Percentiles rank a stretch among this genome's conserved stretches.
phyloP scores from a whole-genome alignment of 2,113 vertebrate species.

The Collichthys lucidus region DNA sequence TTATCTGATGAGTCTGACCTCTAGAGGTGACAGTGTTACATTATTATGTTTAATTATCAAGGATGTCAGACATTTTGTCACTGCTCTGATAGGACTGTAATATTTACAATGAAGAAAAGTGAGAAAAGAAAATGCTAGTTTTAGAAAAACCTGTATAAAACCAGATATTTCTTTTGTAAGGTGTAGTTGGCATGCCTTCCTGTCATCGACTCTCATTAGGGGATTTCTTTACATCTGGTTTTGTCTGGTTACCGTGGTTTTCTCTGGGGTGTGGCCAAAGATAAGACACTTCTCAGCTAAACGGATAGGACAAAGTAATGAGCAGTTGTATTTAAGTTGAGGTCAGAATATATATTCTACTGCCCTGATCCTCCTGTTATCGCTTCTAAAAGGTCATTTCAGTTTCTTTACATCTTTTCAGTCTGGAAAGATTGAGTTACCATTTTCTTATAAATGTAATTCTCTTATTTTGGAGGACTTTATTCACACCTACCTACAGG shows the following conservation, averaged over 20 bases:
- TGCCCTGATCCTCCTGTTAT: constrained; percentile 55
- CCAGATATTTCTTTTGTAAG: too few relatives aligned
- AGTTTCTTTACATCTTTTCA: not conserved
- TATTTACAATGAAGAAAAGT: too few relatives aligned
- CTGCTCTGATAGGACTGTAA: too few relatives aligned
- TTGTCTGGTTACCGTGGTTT: constrained; percentile 68
- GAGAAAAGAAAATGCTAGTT: too few relatives aligned
- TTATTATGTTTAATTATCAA: too few relatives aligned
- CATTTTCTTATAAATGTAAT: not conserved
- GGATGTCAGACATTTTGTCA: not conserved
- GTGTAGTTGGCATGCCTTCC: not conserved
- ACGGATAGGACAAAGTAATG: not conserved
- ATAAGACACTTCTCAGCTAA: not conserved
- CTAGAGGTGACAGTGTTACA: too few relatives aligned
- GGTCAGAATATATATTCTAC: not conserved
- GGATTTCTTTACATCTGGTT: constrained; percentile 3
- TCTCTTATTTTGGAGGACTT: not conserved
- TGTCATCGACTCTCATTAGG: not conserved
- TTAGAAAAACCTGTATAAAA: not conserved
- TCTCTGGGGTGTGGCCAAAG: constrained; percentile 77
- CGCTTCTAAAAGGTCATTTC: constrained; percentile 73
- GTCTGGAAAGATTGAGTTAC: not conserved
- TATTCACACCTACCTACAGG: not conserved
- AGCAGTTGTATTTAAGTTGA: not conserved
- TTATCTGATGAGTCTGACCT: too few relatives aligned